Percentiles rank a stretch among this genome's conserved stretches.
Conservation (phyloP, 2,113 vertebrate species). For the Urocynchramus pylzowi region DNA sequence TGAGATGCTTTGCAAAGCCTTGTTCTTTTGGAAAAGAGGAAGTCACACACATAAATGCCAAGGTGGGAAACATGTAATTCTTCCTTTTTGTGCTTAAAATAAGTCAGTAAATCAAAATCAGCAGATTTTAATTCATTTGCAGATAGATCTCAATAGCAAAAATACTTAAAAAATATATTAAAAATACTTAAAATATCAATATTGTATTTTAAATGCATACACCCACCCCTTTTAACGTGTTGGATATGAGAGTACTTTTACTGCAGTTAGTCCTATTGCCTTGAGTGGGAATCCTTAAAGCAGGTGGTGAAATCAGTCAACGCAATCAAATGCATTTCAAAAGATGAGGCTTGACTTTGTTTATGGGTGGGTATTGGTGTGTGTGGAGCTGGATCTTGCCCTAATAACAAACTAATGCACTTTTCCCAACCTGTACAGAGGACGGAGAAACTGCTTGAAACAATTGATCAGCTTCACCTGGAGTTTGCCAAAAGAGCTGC, state of each 20-base stretch:
- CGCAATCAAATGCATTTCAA: background rate
- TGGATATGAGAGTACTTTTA: background rate
- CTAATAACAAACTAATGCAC: background rate
- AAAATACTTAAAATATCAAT: background rate
- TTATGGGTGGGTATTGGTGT: background rate
- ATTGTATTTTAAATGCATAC: background rate
- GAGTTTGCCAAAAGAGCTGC: constrained; percentile 82
- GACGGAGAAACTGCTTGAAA: constrained; percentile 80
- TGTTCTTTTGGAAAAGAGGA: background rate
- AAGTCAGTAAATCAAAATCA: background rate
- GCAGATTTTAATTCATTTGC: background rate
- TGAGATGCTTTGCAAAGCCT: background rate
- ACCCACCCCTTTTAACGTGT: background rate
- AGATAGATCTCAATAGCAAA: background rate
- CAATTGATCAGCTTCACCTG: constrained; percentile 81
- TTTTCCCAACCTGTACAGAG: constrained; percentile 65
- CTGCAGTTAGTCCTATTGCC: background rate
- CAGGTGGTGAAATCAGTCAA: background rate
- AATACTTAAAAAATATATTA: background rate
- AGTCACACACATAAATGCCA: background rate
- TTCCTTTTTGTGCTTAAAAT: background rate
- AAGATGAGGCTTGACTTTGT: background rate
- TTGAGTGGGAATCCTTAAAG: background rate
- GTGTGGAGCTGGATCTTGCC: background rate
- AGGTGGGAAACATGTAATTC: background rate